phyloP scores from a whole-genome alignment of 2,113 vertebrate genomes.

The Corythornis vintsioides region DNA sequence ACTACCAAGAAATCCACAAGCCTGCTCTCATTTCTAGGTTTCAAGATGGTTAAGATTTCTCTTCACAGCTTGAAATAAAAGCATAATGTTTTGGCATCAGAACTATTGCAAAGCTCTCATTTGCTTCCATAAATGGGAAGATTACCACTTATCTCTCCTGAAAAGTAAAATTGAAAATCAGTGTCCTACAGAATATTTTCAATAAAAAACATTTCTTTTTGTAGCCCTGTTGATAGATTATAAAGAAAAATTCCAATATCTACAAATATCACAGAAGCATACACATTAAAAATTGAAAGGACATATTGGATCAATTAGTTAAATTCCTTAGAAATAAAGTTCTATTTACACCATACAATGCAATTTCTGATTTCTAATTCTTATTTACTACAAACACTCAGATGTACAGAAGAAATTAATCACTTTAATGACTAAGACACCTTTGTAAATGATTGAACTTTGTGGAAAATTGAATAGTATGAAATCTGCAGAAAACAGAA shows the following conservation, averaged over 20 bases:
- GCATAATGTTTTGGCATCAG: not conserved
- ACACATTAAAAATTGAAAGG: not conserved
- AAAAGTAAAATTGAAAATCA: not conserved
- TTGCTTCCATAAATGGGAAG: not conserved
- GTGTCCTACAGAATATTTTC: not conserved
- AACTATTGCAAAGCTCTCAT: not conserved
- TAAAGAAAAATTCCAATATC: not conserved
- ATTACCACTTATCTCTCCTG: not conserved
- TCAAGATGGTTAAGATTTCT: not conserved
- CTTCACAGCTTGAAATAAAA: not conserved
- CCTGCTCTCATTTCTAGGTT: not conserved
- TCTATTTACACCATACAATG: not conserved
- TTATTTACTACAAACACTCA: not conserved
- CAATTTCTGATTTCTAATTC: not conserved
- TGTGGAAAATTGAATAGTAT: not conserved
- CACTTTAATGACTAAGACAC: not conserved
- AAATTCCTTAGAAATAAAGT: not conserved
- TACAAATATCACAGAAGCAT: not conserved
- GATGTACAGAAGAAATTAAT: not conserved
- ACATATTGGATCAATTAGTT: not conserved
- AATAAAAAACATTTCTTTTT: not conserved
- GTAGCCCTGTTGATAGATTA: not conserved
- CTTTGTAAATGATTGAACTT: not conserved
- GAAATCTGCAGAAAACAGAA: not conserved
- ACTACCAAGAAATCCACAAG: not conserved